Percentiles rank a stretch among this genome's conserved stretches.
phyloP scores from a whole-genome alignment of 2,888 invertebrate genomes.

The Yponomeuta cagnagella region DNA sequence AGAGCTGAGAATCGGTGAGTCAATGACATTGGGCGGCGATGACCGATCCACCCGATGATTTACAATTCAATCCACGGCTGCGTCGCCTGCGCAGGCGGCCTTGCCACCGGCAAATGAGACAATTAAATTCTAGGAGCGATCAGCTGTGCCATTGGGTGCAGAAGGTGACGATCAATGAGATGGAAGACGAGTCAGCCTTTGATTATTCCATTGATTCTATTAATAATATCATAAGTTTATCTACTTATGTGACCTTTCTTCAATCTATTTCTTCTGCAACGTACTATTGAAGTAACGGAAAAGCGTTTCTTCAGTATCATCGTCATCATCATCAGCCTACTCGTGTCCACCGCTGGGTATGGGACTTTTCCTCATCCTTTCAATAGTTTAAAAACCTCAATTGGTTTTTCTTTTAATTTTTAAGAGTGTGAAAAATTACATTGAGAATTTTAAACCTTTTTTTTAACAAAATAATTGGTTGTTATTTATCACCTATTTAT shows the following conservation, averaged over 20 bases:
- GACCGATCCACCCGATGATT: conserved; percentile 2
- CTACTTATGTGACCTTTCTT: too few relatives aligned
- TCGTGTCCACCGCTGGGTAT: too few relatives aligned
- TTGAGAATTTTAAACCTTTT: too few relatives aligned
- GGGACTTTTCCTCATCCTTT: too few relatives aligned
- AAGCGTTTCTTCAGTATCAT: neutral
- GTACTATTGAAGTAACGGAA: neutral
- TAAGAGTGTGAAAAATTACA: too few relatives aligned
- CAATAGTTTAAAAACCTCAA: too few relatives aligned
- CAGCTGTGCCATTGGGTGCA: neutral
- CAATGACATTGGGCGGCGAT: conserved; percentile 11
- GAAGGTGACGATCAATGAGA: conserved; percentile 9
- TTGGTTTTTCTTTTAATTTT: too few relatives aligned
- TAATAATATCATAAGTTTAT: neutral
- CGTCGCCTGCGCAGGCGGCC: conserved; percentile 2
- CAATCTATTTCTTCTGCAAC: too few relatives aligned
- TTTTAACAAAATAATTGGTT: too few relatives aligned
- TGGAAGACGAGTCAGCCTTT: neutral
- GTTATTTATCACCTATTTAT: too few relatives aligned
- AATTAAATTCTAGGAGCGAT: conserved; percentile 10
- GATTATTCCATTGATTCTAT: neutral
- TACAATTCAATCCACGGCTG: conserved; percentile 6
- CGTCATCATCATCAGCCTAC: neutral
- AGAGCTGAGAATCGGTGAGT: neutral
- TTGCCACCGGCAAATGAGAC: conserved; percentile 9